phyloP scores from a whole-genome alignment of 2,888 invertebrate species.

The Stenoptilia bipunctidactyla region DNA sequence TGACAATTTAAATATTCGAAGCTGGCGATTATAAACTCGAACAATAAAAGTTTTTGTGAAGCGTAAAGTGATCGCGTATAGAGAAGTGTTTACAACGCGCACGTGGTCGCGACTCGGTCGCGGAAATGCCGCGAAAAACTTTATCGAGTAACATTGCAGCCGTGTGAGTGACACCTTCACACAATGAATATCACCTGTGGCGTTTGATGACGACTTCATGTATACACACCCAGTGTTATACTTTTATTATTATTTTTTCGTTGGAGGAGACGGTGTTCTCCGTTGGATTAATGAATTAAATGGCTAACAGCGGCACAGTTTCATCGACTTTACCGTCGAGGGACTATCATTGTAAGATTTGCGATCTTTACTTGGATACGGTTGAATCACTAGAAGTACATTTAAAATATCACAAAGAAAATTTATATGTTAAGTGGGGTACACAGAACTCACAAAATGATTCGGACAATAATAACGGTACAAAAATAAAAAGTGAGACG shows the following conservation, averaged over 20 bases:
- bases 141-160: conserved; percentile 51
- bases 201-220: conserved; percentile 58
- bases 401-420: conserved; percentile 84
- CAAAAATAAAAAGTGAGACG: conserved; percentile 71
- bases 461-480: conserved; percentile 76
- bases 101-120: conserved; percentile 53
- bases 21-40: conserved; percentile 3
- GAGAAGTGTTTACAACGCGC: conserved; percentile 54
- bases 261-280: conserved; percentile 63
- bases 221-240: conserved; percentile 47
- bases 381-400: conserved; percentile 84
- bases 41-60: too few species aligned
- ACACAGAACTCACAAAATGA: conserved; percentile 70
- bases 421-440: conserved; percentile 81
- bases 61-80: conserved; percentile 9
- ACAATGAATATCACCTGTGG: conserved; percentile 56
- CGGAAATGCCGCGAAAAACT: conserved; percentile 66
- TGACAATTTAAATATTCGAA: too few species aligned
- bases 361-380: conserved; percentile 81
- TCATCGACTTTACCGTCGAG: conserved; percentile 69
- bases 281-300: conserved; percentile 59
- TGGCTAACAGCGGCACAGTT: conserved; percentile 66
- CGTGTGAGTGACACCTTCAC: conserved; percentile 41
- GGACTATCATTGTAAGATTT: conserved; percentile 81
- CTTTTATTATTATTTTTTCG: conserved; percentile 66